Base-by-base conservation (phyloP, 2,797 vertebrate species). In the Eulemur mongoz region DNA sequence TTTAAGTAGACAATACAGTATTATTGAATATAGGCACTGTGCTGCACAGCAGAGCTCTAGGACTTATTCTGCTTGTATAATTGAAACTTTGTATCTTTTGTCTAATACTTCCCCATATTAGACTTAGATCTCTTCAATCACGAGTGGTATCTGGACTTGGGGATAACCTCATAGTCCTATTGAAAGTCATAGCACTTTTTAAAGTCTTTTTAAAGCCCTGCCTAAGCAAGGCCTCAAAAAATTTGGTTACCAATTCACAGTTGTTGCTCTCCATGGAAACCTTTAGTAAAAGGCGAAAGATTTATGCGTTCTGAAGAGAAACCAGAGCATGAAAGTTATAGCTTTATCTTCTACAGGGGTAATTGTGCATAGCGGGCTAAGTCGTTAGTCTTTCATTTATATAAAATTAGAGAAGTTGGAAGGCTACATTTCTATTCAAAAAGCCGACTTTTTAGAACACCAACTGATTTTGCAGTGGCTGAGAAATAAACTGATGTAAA, bases 341-440 rank as follows among this genome's bases (percentile, higher is more conserved):
- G 79, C 11, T 86, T 89, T 76, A 27, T 27, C 11, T 89, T 89
- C 45, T 59, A 76, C 23, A 72, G 61, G 14, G 20, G 32, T 48
- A 81, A 81, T 5, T 65, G 38, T 75, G n/a, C 48, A 80, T 38
- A 83, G 32, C 23, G 22, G 52, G 25, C 27, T 27, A 96, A 38
- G 63, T 52, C 63, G 73, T 52, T 45, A 80, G 57, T n/a, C 69
- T 92, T 85, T 52, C 45, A 63, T 80, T 94, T 87, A 45, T 48
- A 57, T 85, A 95, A 95, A 93, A 95, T 63, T 45, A 88, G 72
- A 63, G 43, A 92, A 40, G 17, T 27, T 84, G 35, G 57, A 83
- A 84, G 50, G n/a, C 9, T 89, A 45, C 0, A 14, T 67, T 93
- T 93, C 88, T 30, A 88, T 88, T 52, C 7, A 40, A 96, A 89